Percentiles rank a stretch among this genome's conserved stretches.
Evolutionary conservation across 2,888 invertebrate species (phyloP).

Genomic region (Xestia c-nigrum): DNA sequence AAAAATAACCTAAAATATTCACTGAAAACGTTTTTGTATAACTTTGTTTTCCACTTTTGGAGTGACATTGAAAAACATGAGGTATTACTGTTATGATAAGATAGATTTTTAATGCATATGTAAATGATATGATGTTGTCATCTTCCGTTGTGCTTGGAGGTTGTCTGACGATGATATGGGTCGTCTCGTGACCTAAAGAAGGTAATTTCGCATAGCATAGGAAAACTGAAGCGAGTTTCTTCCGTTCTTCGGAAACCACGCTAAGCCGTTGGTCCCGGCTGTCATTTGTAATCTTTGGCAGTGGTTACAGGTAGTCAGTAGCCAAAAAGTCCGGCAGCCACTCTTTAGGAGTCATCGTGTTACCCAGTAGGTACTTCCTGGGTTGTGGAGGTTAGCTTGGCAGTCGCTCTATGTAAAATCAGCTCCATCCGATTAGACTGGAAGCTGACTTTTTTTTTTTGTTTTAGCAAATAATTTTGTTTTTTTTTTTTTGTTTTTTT

Average conservation of each 20-base stretch:
- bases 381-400: not conserved
- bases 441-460: not conserved
- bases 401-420: not conserved
- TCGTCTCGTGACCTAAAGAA: not conserved
- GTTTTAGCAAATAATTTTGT: too few species aligned
- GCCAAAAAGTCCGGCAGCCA: not conserved
- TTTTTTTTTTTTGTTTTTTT: too few species aligned
- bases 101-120: not conserved
- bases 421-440: not conserved
- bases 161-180: not conserved
- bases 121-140: not conserved
- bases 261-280: not conserved
- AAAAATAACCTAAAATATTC: conserved; percentile 23
- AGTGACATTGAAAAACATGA: conserved; percentile 31
- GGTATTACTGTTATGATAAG: conserved; percentile 6
- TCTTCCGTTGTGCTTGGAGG: not conserved
- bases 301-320: not conserved
- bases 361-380: too few species aligned
- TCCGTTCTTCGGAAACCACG: not conserved
- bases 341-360: not conserved
- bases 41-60: conserved; percentile 14
- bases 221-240: not conserved
- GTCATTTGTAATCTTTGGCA: not conserved
- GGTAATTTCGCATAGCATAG: not conserved
- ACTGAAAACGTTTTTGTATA: conserved; percentile 19